Conservation (phyloP, 2,888 invertebrate genomes). For the Ypsolopha scabrella region DNA sequence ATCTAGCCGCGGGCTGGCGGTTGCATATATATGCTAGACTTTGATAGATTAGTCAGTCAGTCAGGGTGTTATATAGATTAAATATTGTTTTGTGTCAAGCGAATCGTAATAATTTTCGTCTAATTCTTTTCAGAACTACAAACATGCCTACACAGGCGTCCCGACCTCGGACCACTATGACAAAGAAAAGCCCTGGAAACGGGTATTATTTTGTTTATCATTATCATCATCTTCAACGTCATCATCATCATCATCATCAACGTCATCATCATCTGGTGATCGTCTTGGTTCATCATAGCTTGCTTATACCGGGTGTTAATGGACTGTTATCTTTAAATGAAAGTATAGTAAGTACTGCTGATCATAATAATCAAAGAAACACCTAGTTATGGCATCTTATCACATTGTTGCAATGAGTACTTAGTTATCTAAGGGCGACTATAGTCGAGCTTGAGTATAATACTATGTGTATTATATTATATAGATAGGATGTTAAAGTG, state of each 20-base stretch:
- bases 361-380: slow-evolving; percentile 4
- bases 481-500: too few relatives aligned
- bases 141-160: slow-evolving; percentile 23
- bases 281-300: not conserved
- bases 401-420: too few relatives aligned
- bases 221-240: not conserved
- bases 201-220: slow-evolving; percentile 20
- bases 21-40: too few relatives aligned
- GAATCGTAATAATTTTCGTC: too few relatives aligned
- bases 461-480: too few relatives aligned
- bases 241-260: not conserved
- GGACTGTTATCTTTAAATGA: slow-evolving; percentile 13
- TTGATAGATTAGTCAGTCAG: too few relatives aligned
- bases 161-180: slow-evolving; percentile 28
- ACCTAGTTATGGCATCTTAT: too few relatives aligned
- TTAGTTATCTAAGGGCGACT: too few relatives aligned
- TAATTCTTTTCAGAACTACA: slow-evolving; percentile 22
- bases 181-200: slow-evolving; percentile 48
- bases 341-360: slow-evolving; percentile 4
- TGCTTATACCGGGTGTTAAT: not conserved
- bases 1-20: too few relatives aligned
- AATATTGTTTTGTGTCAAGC: too few relatives aligned
- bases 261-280: not conserved
- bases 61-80: too few relatives aligned
- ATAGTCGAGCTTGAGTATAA: too few relatives aligned